A percentile compares a stretch with the other conserved stretches of the same genome.
Conservation (phyloP, 2,888 invertebrate genomes). For the Cerceris ruficornis region DNA sequence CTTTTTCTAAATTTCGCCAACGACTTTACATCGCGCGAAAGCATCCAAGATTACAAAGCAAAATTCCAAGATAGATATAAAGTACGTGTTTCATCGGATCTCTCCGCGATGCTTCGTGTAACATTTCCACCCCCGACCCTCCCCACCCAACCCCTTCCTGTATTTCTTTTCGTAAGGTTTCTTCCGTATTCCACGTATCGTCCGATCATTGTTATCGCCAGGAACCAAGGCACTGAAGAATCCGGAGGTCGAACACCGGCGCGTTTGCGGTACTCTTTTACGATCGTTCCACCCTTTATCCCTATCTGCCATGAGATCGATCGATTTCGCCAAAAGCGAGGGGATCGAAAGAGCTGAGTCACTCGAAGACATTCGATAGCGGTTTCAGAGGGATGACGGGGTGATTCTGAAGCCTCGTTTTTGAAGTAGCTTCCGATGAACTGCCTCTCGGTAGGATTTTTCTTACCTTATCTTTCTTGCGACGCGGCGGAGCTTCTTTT, state of each 20-base stretch:
- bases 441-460: slow-evolving; percentile 27
- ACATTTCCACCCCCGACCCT: not conserved
- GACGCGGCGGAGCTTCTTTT: not conserved
- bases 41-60: too few species aligned
- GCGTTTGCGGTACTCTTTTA: slow-evolving; percentile 49
- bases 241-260: slow-evolving; percentile 32
- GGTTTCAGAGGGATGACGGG: slow-evolving; percentile 40
- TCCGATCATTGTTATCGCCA: slow-evolving; percentile 50
- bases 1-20: too few species aligned
- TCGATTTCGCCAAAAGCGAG: slow-evolving; percentile 60
- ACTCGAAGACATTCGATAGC: slow-evolving; percentile 68
- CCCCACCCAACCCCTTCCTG: slow-evolving; percentile 14
- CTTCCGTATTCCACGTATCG: slow-evolving; percentile 37
- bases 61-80: not conserved
- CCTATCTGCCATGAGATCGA: slow-evolving; percentile 56
- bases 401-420: slow-evolving; percentile 44
- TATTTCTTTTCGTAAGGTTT: slow-evolving; percentile 24
- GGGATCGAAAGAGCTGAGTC: slow-evolving; percentile 60
- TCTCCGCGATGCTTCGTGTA: not conserved
- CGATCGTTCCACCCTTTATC: slow-evolving; percentile 44
- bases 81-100: not conserved
- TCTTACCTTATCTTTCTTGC: slow-evolving; percentile 41
- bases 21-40: too few species aligned
- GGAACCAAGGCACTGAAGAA: slow-evolving; percentile 34
- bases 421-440: slow-evolving; percentile 51